Base-by-base conservation (phyloP, 2,797 vertebrate genomes). In the Girardinus metallicus region DNA sequence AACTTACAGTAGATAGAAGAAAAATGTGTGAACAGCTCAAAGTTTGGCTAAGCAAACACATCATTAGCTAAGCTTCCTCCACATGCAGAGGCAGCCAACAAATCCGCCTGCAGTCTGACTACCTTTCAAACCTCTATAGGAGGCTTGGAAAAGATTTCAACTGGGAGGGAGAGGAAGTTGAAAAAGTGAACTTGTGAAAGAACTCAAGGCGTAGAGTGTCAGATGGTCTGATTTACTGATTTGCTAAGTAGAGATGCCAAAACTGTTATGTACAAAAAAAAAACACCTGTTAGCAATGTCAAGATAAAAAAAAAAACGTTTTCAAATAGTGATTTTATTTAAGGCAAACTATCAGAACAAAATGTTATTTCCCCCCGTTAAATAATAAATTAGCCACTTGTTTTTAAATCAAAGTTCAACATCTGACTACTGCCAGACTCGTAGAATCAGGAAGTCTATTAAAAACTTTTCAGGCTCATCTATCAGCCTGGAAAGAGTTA, bases 101-200 rank as follows among this genome's bases (percentile, higher is more conserved):
- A 84, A 82, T 81, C 85, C 79, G 64, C 44, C 82, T 74, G 84
- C 77, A 55, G 80, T 75, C 79, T 83, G 78, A 88, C 72, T 62
- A 80, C 75, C 78, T 78, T 77, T 87, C 76, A 62, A 80, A 55
- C 84, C 84, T 86, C 81, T 89, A 29, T 76, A 83, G 88, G 87
- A 44, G 10, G 60, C 80, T 72, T 76, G 75, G 82, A 91, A 88
- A 86, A 86, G 84, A 86, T 76, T 73, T 44, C 86, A 85, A 80
- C 82, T 80, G 16, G 36, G 68, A 16, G 79, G 78, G 73, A 78
- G 49, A 0, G 34, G 77, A 70, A 73, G 80, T 12, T 53, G 5
- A 26, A 57, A 90, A 85, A 79, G 79, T 75, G 76, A 72, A 57
- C 71, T 71, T 73, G 71, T 86, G 83, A 89, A 71, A 53, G 57